Conservation (phyloP, 2,113 vertebrate genomes). For the Piprites chloris region DNA sequence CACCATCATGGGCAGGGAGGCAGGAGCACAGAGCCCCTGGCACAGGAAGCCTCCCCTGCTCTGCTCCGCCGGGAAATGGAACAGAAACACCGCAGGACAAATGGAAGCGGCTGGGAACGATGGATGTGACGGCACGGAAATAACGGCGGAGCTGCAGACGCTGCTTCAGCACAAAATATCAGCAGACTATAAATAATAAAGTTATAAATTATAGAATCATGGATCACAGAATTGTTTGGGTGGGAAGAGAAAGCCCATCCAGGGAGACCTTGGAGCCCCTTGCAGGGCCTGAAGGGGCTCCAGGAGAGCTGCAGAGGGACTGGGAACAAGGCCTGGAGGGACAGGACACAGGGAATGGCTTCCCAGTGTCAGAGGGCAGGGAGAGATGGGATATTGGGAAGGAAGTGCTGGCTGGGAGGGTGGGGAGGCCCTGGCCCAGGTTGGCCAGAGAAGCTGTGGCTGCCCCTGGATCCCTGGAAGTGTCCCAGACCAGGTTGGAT, state of each 20-base stretch:
- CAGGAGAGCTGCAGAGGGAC: too few species aligned
- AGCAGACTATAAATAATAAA: not conserved
- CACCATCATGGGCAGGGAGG: not conserved
- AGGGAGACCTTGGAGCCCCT: too few species aligned
- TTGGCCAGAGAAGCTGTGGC: too few species aligned
- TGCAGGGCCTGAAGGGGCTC: too few species aligned
- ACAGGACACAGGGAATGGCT: too few species aligned
- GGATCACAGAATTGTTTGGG: not conserved
- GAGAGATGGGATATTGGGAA: too few species aligned
- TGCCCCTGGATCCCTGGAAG: too few species aligned
- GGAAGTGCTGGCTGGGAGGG: too few species aligned
- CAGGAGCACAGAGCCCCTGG: not conserved
- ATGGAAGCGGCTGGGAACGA: not conserved
- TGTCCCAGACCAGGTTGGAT: too few species aligned
- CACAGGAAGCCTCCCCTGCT: not conserved
- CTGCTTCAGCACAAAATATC: not conserved
- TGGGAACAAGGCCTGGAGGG: too few species aligned
- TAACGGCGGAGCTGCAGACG: not conserved
- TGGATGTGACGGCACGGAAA: conserved; percentile 5
- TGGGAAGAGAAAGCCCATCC: not conserved
- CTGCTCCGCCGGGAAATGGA: fast-evolving
- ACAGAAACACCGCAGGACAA: not conserved
- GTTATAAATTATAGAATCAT: not conserved
- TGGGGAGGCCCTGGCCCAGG: too few species aligned
- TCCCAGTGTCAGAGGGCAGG: too few species aligned